Base-by-base conservation (phyloP, 2,888 invertebrate genomes). In the Herminia tarsipennalis region DNA sequence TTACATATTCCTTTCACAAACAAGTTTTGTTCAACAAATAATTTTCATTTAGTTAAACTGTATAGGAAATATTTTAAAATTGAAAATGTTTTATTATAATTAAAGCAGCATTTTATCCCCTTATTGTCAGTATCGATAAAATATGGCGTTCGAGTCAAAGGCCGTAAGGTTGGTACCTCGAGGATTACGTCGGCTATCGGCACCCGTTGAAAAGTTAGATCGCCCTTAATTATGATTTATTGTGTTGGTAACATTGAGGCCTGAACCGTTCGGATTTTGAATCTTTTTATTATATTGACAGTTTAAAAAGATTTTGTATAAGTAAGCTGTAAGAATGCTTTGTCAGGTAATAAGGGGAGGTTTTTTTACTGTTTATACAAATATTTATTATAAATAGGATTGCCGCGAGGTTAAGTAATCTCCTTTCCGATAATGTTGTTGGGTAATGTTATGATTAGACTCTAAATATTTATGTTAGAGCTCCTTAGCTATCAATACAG, bases 171-270 rank as follows among this genome's bases (percentile, higher is more conserved):
- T 69, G 66, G 60, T 43, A 47, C 42, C 58, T 48, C 50, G 43
- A 42, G 83, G 84, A 78, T 85, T 83, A 83, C 51, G 71, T 69
- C 67, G 63, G 43, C 73, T 73, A 81, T 87, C 83, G 86, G 86
- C 87, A 88, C 76, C 85, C 84, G 87, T 71, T 84, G 86, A 87
- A 81, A 83, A 76, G 81, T 81, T 73, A 68, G 70, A 64, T 74
- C 75, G 66, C 52, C 35, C 73, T 77, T 89, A 89, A 89, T 88
- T 88, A 89, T 88, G 86, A 88, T 88, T 88, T 88, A 88, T 86
- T 34, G 40, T 21, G 45, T 17, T 46, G 41, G 44, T 54, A 46
- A 39, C 35, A 30, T 42, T 28, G 17, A 40, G 18, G 35, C 34
- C 56, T 45, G 40, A 24, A 36, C 32, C 35, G 32, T 34, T 42